Base-by-base conservation (phyloP, 2,113 vertebrate genomes). In the Clinocottus analis region DNA sequence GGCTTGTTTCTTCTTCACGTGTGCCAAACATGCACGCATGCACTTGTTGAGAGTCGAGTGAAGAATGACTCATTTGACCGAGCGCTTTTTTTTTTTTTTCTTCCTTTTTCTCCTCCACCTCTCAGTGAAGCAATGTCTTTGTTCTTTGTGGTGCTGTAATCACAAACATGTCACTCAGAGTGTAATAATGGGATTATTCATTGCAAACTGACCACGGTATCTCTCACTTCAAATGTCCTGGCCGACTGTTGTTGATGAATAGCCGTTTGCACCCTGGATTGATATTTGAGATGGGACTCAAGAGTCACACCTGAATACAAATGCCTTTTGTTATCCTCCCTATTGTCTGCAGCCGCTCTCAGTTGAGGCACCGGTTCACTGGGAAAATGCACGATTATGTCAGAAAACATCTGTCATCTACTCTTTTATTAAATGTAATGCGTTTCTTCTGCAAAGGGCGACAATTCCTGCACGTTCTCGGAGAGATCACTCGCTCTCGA, bases 11-110 rank as follows among this genome's bases (percentile, higher is more conserved):
- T 75, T 67, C n/a, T 70, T 17, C 55, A 58, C 64, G 59, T 59
- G 83, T 78, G 82, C 79, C 85, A 89, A 91, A 84, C 87, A 80
- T 86, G 76, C 62, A 71, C 55, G 11, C 85, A 67, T 80, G 64
- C 76, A 75, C 76, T 85, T 47, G 80, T 83, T 58, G 84, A 84
- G 55, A 77, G 72, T 65, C 7, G 69, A 85, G 76, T 59, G 55
- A 47, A 59, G 74, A 86, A 77, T 90, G 87, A 91, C 49, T 92
- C 86, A 90, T 87, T 79, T 88, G 82, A 82, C 58, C 41, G 10
- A 37, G 8, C 16, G 5, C 8, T 23, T 53, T 49, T 59, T n/a
- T 31, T 6, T 27, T 19, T 56, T 7, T 16, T 17, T 17, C 2
- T 70, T 7, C 12, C 12, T 19, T 16, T 8, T 66, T 59, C 10